Evolutionary conservation across 2,888 invertebrate genomes (phyloP), one percentile per base, ranked within the genome.

Genomic region (Andrena camellia): DNA sequence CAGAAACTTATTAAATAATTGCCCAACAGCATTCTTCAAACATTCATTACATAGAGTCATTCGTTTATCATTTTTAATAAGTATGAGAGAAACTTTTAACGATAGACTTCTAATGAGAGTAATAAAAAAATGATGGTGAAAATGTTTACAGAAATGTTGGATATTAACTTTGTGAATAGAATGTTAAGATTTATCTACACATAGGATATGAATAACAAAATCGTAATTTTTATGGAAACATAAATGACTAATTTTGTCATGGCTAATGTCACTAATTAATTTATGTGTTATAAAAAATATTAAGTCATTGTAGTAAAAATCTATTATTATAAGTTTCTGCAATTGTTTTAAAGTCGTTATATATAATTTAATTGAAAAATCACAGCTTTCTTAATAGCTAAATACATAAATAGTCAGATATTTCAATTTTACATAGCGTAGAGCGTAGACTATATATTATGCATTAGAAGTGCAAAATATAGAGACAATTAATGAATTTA

Each of bases 321-420:
- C 71, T 78, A 50, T 63, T 69, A 71, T 70, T 67, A 70, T 0
- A 80, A 69, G 81, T 80, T 80, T 80, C 81, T 79, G 62, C 17
- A 52, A 48, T 71, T 62, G 26, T 23, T 57, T 42, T 17, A 33
- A 59, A 57, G 35, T 48, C 63, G 35, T 54, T 42, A 78, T 31
- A 35, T 69, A 73, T 64, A 78, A 70, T 79, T 50, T 48, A 79
- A 74, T 82, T 17, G 52, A 79, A 82, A 74, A 63, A 82, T 82
- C 82, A 82, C 82, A 82, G 82, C 62, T 71, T 67, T n/a, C 50
- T 80, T 82, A 80, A 50, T 31, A 63, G 57, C 31, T 82, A 82
- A 71, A 75, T 80, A 72, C 20, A 80, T 80, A 69, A 63, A 75
- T 82, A 81, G 33, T 42, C 42, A 42, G 42, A 42, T 17, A 42